phyloP scores from a whole-genome alignment of 2,888 invertebrate genomes.

The Hypercompe scribonia region DNA sequence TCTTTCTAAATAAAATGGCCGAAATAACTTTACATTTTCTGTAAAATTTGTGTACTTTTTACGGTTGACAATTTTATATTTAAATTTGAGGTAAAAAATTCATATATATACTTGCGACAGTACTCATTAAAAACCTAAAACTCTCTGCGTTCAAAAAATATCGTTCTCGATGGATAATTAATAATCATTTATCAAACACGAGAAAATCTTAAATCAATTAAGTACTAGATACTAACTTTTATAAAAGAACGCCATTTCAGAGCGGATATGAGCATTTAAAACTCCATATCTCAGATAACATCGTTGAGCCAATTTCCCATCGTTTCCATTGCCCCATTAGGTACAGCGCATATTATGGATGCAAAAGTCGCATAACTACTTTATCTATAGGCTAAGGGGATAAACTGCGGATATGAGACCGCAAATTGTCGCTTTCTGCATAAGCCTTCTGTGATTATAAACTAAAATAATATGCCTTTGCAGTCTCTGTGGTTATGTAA shows the following conservation, averaged over 20 bases:
- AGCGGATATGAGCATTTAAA: conserved; percentile 44
- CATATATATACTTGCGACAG: too few relatives aligned
- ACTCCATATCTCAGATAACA: conserved; percentile 40
- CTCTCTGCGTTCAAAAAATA: neutral
- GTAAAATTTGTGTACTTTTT: neutral
- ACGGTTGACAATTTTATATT: neutral
- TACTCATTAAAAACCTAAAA: neutral
- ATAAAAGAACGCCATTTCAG: conserved; percentile 30
- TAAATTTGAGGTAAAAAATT: too few relatives aligned
- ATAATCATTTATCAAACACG: neutral
- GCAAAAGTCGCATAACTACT: conserved; percentile 37
- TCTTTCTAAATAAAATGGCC: neutral
- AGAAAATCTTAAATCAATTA: neutral
- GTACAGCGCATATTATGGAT: conserved; percentile 28
- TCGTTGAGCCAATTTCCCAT: conserved; percentile 46
- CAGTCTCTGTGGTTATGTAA: conserved; percentile 20
- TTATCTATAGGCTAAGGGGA: conserved; percentile 3
- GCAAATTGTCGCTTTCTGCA: conserved; percentile 14
- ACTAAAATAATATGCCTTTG: conserved; percentile 23
- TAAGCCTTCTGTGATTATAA: conserved; percentile 2
- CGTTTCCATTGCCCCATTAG: conserved; percentile 44
- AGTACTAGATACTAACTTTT: conserved; percentile 23
- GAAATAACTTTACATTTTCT: neutral
- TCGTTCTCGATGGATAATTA: too few relatives aligned
- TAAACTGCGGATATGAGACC: conserved; percentile 21